Conservation (phyloP, 2,888 invertebrate species). For the Imbricaverruca yamaguchii region DNA sequence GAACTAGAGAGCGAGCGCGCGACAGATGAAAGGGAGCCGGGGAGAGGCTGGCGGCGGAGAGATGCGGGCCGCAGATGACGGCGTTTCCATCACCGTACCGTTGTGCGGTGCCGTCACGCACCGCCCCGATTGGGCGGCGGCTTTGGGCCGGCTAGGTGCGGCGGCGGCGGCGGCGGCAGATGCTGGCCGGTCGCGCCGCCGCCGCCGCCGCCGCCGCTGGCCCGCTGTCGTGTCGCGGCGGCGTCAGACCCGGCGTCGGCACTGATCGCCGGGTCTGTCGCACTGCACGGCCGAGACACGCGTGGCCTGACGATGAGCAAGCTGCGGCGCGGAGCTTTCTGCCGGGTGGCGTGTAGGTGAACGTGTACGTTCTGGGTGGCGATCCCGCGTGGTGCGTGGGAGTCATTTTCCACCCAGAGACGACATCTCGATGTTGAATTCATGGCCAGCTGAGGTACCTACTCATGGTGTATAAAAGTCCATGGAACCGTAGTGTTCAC, state of each 20-base stretch:
- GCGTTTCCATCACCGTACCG: neutral
- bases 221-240: too few species aligned
- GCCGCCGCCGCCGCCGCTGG: neutral
- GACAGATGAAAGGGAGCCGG: neutral
- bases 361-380: too few species aligned
- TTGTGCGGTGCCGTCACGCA: neutral
- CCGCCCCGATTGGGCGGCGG: neutral
- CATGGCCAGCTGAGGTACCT: too few species aligned
- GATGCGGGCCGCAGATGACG: neutral
- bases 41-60: neutral
- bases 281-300: neutral
- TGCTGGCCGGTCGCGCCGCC: neutral
- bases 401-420: too few species aligned
- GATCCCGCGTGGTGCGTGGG: too few species aligned
- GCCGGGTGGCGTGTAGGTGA: too few species aligned
- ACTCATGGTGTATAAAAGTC: too few species aligned
- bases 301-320: too few species aligned
- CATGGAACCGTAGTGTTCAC: too few species aligned
- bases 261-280: neutral
- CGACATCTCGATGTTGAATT: too few species aligned
- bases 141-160: neutral
- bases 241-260: too few species aligned
- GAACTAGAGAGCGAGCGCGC: neutral
- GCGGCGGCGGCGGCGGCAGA: neutral
- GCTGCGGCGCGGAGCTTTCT: too few species aligned